A percentile compares a stretch with the other conserved stretches of the same genome.
phyloP scores from a whole-genome alignment of 2,888 invertebrate genomes.

The Metopia argyrocephala region DNA sequence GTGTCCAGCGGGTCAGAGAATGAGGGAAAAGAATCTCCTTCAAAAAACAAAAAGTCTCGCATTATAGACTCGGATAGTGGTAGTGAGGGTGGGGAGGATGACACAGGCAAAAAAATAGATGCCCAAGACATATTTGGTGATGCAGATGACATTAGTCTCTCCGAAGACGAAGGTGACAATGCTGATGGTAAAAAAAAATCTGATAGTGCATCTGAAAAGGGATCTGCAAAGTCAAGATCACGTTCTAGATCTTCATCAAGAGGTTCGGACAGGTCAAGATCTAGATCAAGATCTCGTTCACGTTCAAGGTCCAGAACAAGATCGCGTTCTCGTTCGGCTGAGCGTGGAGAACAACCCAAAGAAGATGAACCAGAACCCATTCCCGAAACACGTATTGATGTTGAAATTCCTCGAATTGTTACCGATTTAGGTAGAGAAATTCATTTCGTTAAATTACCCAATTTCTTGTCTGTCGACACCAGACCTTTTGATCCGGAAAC shows the following conservation, averaged over 20 bases:
- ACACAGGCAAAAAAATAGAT: slow-evolving; percentile 68
- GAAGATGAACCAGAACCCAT: slow-evolving; percentile 87
- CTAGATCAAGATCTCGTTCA: slow-evolving; percentile 72
- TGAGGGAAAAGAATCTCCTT: slow-evolving; percentile 51
- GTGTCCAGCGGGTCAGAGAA: slow-evolving; percentile 80
- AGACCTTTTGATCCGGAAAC: slow-evolving; percentile 96
- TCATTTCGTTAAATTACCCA: slow-evolving; percentile 97
- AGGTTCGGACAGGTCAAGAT: slow-evolving; percentile 64
- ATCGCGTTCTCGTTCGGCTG: slow-evolving; percentile 75
- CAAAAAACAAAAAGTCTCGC: slow-evolving; percentile 80
- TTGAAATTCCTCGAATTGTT: slow-evolving; percentile 96
- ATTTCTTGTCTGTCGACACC: slow-evolving; percentile 98
- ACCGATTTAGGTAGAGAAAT: slow-evolving; percentile 95
- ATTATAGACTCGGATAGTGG: slow-evolving; percentile 86
- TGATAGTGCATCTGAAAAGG: slow-evolving; percentile 70
- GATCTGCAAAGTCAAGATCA: slow-evolving; percentile 72
- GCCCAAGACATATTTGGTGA: slow-evolving; percentile 95
- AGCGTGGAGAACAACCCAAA: slow-evolving; percentile 67
- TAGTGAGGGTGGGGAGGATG: slow-evolving; percentile 77
- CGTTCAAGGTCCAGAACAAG: slow-evolving; percentile 69
- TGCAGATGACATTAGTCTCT: slow-evolving; percentile 94
- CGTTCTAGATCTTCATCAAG: slow-evolving; percentile 65
- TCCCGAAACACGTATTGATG: slow-evolving; percentile 96
- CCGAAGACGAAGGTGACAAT: slow-evolving; percentile 82
- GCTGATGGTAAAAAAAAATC: slow-evolving; percentile 70